Evolutionary conservation across 1,140 invertebrate species (phyloP).

Genomic region (Ostrea edulis): DNA sequence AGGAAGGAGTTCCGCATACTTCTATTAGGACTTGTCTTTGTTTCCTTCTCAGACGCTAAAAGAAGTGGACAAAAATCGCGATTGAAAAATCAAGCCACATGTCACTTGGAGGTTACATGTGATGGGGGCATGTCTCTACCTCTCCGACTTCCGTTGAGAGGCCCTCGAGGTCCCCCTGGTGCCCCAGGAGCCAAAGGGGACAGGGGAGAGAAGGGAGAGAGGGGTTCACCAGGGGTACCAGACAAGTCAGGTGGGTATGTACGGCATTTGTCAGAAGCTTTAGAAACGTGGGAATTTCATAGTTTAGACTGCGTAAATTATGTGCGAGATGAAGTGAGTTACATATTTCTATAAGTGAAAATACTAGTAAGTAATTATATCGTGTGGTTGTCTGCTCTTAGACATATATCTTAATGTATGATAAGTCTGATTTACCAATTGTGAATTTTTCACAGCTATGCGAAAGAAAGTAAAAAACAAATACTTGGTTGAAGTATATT

Average conservation of each 20-base stretch:
- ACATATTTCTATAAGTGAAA: no score
- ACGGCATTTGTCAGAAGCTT: no score
- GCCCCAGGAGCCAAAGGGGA: constrained; percentile 64
- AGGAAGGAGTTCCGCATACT: background rate
- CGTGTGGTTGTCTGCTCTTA: no score
- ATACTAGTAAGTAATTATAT: no score
- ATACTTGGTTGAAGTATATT: no score
- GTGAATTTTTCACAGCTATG: no score
- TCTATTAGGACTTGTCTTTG: background rate
- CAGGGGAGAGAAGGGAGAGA: constrained; percentile 62
- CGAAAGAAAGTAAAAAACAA: no score
- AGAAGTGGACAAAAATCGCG: constrained; percentile 43
- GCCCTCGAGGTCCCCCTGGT: constrained; percentile 68
- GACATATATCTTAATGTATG: no score
- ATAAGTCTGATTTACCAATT: no score
- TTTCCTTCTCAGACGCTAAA: background rate
- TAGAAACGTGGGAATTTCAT: no score
- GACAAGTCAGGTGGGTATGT: constrained; percentile 67
- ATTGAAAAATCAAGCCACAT: constrained; percentile 55
- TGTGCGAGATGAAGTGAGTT: no score
- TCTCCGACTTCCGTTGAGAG: constrained; percentile 68
- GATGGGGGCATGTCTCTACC: constrained; percentile 60
- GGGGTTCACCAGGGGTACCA: constrained; percentile 69
- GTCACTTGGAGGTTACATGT: constrained; percentile 68
- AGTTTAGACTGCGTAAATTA: no score